Conservation (phyloP, 2,888 invertebrate genomes). For the Troilus luridus region DNA sequence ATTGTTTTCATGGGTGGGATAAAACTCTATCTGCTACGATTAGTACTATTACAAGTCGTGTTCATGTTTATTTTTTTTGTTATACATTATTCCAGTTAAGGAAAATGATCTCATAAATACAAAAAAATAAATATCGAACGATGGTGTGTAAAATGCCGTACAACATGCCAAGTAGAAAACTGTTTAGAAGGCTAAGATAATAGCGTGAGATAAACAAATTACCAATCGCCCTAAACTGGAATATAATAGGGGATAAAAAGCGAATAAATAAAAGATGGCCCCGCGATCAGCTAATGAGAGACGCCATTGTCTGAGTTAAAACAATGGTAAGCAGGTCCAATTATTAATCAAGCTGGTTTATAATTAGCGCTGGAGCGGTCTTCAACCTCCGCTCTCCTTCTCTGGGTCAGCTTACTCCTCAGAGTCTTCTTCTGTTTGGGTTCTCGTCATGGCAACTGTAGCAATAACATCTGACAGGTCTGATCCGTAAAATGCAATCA, state of each 20-base stretch:
- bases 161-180: background rate
- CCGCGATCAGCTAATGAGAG: slow-evolving; percentile 9
- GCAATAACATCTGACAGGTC: too few relatives aligned
- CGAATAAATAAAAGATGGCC: slow-evolving; percentile 31
- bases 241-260: background rate
- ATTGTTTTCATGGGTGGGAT: too few relatives aligned
- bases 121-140: too few relatives aligned
- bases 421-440: background rate
- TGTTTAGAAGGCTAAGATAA: background rate
- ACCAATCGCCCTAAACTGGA: background rate
- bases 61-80: too few relatives aligned
- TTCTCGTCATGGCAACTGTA: too few relatives aligned
- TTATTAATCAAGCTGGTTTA: slow-evolving; percentile 39
- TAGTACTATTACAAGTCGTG: too few relatives aligned
- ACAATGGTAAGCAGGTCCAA: slow-evolving; percentile 38
- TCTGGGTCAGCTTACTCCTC: background rate
- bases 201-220: slow-evolving; percentile 8
- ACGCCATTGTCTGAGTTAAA: background rate
- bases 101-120: too few relatives aligned
- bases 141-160: background rate
- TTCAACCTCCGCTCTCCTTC: background rate
- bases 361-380: slow-evolving; percentile 10
- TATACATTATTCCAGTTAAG: too few relatives aligned
- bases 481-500: too few relatives aligned
- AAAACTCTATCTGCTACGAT: too few relatives aligned